Percentiles rank a stretch among this genome's conserved stretches.
phyloP scores from a whole-genome alignment of 2,797 vertebrate genomes.

The Pseudopleuronectes americanus region DNA sequence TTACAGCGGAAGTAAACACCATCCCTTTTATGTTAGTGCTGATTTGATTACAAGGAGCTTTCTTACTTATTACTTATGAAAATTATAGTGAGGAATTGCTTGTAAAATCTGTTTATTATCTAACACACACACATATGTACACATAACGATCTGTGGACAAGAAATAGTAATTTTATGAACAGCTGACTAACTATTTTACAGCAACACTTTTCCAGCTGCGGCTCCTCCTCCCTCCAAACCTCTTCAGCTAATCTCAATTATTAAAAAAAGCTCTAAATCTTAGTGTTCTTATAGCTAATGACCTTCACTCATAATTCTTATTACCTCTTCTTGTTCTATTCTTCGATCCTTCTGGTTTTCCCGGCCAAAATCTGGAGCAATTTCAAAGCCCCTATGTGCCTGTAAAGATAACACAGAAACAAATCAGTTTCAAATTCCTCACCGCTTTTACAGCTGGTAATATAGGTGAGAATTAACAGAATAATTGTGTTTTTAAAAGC shows the following conservation, averaged over 20 bases:
- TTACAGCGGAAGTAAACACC: no score
- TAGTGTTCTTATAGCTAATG: background rate
- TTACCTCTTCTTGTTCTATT: conserved; percentile 41
- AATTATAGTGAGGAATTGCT: no score
- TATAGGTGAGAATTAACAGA: background rate
- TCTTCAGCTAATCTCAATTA: background rate
- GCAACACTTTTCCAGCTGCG: background rate
- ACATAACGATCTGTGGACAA: no score
- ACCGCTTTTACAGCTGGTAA: background rate
- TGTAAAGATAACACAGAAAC: conserved; percentile 25
- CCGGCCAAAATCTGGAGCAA: conserved; percentile 3
- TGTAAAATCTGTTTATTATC: background rate
- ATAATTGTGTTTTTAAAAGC: background rate
- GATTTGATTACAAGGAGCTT: no score
- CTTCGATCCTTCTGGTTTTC: conserved; percentile 3
- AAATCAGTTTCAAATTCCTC: background rate
- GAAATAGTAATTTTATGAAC: background rate
- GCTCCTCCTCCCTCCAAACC: background rate
- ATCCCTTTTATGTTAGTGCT: no score
- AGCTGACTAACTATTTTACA: background rate
- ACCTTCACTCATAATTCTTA: background rate
- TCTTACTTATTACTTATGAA: no score
- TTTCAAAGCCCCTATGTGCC: conserved; percentile 41
- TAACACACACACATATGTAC: background rate
- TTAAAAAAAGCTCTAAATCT: background rate